Percentiles rank a stretch among this genome's conserved stretches.
phyloP scores from a whole-genome alignment of 92 coral and sea anemone species.

The Ricordea florida region DNA sequence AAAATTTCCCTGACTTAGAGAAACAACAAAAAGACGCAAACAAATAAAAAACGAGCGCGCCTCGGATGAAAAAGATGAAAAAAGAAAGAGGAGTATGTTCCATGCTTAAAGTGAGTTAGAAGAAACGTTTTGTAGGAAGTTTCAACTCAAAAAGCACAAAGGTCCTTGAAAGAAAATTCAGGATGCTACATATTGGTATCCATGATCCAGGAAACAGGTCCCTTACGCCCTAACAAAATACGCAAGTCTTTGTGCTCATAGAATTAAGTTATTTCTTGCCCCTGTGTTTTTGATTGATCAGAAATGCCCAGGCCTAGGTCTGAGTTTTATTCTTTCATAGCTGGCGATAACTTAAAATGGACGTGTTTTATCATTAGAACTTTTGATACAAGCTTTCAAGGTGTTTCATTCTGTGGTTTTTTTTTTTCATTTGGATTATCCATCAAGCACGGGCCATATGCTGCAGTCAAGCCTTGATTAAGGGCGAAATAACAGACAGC shows the following conservation, averaged over 20 bases:
- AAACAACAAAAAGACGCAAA: no score
- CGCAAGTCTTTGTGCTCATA: background rate
- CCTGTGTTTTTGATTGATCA: background rate
- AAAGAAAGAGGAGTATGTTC: no score
- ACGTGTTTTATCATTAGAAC: constrained; percentile 21
- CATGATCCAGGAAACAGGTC: no score
- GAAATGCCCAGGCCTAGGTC: background rate
- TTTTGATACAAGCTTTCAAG: constrained; percentile 48
- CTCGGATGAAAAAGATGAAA: no score
- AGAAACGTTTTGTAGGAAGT: constrained; percentile 23
- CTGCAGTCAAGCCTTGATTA: constrained; percentile 12
- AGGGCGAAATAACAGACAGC: constrained; percentile 44
- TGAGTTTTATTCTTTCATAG: background rate
- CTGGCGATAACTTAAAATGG: constrained; percentile 22
- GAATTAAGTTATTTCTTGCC: background rate
- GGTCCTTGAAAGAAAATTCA: constrained; percentile 30
- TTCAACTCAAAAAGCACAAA: constrained; percentile 49
- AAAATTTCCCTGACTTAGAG: no score
- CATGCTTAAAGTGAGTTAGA: no score
- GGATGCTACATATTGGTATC: no score
- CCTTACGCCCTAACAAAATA: background rate
- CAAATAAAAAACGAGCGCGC: no score
- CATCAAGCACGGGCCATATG: constrained; percentile 26
- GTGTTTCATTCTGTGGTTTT: constrained; percentile 35
- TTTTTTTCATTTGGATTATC: constrained; percentile 33